Evolutionary conservation across 1,140 invertebrate genomes (phyloP).

Genomic region (Drosophila nikananu): DNA sequence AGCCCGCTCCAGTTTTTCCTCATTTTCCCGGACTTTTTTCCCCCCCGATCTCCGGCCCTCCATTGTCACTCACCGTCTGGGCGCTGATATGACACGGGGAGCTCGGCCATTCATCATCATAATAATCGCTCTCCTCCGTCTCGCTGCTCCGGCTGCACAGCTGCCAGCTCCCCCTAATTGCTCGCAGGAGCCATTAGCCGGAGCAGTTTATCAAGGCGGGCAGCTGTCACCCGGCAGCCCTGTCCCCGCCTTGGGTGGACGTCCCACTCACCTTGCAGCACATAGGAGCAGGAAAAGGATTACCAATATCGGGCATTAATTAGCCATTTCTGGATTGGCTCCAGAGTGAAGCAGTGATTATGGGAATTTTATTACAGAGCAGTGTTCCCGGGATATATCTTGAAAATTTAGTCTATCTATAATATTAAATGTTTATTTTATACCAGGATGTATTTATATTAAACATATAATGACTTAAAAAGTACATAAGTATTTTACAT

Average conservation of each 20-base stretch:
- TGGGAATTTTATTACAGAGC: neutral
- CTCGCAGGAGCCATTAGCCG: conserved; percentile 63
- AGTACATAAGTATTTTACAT: neutral
- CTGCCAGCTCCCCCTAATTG: conserved; percentile 52
- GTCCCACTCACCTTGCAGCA: neutral
- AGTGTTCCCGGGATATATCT: neutral
- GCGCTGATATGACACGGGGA: conserved; percentile 33
- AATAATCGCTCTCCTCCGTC: conserved; percentile 54
- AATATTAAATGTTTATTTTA: neutral
- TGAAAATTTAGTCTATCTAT: too few relatives aligned
- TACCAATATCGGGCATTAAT: conserved; percentile 9
- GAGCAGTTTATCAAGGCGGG: conserved; percentile 65
- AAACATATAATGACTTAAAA: neutral
- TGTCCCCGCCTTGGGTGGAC: neutral
- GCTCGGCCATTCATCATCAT: conserved; percentile 67
- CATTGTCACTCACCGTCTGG: conserved; percentile 23
- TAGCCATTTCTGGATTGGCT: neutral
- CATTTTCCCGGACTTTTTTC: neutral
- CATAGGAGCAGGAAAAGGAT: conserved; percentile 1
- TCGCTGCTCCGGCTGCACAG: conserved; percentile 6
- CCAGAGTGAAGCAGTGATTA: neutral
- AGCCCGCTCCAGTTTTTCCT: neutral
- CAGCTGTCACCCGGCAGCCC: conserved; percentile 52
- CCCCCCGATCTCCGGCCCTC: neutral
- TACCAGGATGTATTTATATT: neutral